phyloP scores from a whole-genome alignment of 2,888 invertebrate species.

The Theodoxus fluviatilis region DNA sequence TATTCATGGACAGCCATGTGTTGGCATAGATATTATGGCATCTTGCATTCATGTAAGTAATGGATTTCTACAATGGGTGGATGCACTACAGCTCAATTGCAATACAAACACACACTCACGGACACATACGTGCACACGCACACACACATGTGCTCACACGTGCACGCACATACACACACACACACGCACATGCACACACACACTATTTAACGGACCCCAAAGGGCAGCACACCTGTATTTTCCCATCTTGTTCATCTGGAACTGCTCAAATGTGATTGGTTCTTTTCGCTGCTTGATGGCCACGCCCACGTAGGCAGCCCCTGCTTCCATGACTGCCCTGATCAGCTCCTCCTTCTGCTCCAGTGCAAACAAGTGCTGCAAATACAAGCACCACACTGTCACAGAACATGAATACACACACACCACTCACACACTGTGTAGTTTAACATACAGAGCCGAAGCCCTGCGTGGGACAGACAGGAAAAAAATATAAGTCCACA shows the following conservation, averaged over 20 bases:
- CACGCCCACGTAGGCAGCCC: slow-evolving; percentile 81
- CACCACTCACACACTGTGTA: not conserved
- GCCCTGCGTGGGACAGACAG: not conserved
- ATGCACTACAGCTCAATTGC: not conserved
- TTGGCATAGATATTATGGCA: too few species aligned
- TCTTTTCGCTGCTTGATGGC: slow-evolving; percentile 84
- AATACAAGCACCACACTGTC: too few species aligned
- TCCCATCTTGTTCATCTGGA: slow-evolving; percentile 86
- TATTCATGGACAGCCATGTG: too few species aligned
- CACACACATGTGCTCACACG: too few species aligned
- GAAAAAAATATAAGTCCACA: not conserved
- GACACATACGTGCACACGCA: too few species aligned
- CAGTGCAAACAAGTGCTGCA: slow-evolving; percentile 84
- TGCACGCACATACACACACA: too few species aligned
- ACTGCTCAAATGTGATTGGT: slow-evolving; percentile 84
- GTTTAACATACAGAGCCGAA: not conserved
- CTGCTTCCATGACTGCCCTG: slow-evolving; percentile 83
- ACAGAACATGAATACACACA: not conserved
- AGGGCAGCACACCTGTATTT: slow-evolving; percentile 79
- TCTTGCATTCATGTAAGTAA: not conserved
- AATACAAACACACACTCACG: too few species aligned
- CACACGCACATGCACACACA: too few species aligned
- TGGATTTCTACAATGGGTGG: not conserved
- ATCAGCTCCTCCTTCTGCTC: slow-evolving; percentile 86
- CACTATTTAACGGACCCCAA: too few species aligned